A percentile compares a stretch with the other conserved stretches of the same genome.
These are phyloP conservation scores for Drosophila sordidula DNA, from an alignment of 2,888 invertebrate species.

Conservation along the genomic window DNA sequence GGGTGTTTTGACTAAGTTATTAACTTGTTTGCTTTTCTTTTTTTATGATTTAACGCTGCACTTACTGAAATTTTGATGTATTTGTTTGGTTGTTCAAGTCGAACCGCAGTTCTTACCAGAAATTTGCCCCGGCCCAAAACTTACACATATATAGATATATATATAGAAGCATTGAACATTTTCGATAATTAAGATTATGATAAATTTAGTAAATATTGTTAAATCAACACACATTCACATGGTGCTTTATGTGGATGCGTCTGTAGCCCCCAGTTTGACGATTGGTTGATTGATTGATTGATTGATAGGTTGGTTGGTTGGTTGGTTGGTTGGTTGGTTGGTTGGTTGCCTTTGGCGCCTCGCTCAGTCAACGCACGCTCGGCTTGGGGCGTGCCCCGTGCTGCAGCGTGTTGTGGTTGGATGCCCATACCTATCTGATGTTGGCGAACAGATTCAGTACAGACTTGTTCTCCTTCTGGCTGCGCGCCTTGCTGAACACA, in stretches of 20 bases:
- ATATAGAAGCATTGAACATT: slow-evolving; percentile 18
- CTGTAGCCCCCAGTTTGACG: slow-evolving; percentile 16
- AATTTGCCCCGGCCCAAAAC: slow-evolving; percentile 33
- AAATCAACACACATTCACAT: slow-evolving; percentile 27
- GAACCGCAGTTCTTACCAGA: slow-evolving; percentile 8
- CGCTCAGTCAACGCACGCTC: slow-evolving; percentile 58
- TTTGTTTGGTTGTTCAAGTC: background rate
- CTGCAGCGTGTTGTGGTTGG: background rate
- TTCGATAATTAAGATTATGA: slow-evolving; percentile 25
- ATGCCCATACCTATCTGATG: slow-evolving; percentile 87
- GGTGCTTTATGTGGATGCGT: slow-evolving; percentile 9
- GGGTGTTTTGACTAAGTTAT: slow-evolving; percentile 27
- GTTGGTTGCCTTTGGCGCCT: slow-evolving; percentile 68
- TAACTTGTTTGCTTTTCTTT: background rate
- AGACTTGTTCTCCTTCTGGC: slow-evolving; percentile 96
- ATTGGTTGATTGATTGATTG: slow-evolving; percentile 21
- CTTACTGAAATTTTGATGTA: slow-evolving; percentile 23
- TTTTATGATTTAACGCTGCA: slow-evolving; percentile 5
- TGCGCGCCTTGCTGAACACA: slow-evolving; percentile 98
- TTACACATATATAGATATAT: slow-evolving; percentile 4
- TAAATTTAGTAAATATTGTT: slow-evolving; percentile 44
- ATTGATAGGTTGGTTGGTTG: slow-evolving; percentile 18
- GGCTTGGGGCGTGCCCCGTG: background rate
- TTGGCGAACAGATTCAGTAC: slow-evolving; percentile 96
- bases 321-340: slow-evolving; percentile 37